Percentiles rank a stretch among this genome's conserved stretches.
Conservation (phyloP, 2,113 vertebrate genomes). For the Crypturellus undulatus region DNA sequence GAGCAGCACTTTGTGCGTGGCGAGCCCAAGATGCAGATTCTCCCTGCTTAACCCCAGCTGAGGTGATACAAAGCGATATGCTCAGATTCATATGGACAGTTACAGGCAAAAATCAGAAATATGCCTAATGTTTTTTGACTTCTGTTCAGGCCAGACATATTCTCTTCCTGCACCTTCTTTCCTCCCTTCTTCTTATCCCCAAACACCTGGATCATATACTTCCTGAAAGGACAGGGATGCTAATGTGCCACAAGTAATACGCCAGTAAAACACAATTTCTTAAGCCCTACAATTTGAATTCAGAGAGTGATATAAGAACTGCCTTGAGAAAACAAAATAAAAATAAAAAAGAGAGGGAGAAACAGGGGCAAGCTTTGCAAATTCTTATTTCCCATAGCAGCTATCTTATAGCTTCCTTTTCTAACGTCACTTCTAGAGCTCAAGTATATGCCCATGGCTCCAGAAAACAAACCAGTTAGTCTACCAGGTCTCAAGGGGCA, state of each 20-base stretch:
- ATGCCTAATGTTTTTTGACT: not conserved
- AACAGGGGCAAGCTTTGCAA: not conserved
- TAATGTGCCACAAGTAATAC: not conserved
- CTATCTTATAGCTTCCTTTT: not conserved
- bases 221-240: not conserved
- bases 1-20: not conserved
- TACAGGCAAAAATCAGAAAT: not conserved
- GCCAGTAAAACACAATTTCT: not conserved
- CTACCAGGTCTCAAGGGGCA: not conserved
- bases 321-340: not conserved
- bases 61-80: not conserved
- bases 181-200: not conserved
- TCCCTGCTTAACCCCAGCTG: not conserved
- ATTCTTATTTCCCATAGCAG: not conserved
- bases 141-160: not conserved
- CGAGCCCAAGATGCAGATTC: not conserved
- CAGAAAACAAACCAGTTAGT: not conserved
- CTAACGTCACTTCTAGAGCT: not conserved
- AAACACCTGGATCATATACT: not conserved
- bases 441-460: not conserved
- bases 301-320: not conserved
- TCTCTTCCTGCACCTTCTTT: not conserved
- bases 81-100: not conserved
- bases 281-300: not conserved
- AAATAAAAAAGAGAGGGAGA: not conserved